Evolutionary conservation across 2,113 vertebrate genomes (phyloP).

Genomic region (Dipodomys spectabilis): DNA sequence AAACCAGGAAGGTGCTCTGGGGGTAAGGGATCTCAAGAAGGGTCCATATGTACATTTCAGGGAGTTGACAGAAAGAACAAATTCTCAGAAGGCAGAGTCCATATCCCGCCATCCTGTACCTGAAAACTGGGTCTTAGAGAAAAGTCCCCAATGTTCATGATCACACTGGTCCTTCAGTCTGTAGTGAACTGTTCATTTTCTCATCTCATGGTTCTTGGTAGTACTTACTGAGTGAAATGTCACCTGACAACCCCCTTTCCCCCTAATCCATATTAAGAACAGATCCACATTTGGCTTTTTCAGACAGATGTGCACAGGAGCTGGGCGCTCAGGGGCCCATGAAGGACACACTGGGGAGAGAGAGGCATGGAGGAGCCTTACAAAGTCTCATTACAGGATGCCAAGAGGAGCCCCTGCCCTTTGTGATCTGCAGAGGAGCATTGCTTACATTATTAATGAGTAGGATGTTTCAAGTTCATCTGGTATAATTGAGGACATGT

Average conservation of each 20-base stretch:
- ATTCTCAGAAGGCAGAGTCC: background rate
- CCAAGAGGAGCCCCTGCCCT: background rate
- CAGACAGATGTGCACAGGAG: background rate
- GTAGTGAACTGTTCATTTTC: background rate
- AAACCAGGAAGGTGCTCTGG: background rate
- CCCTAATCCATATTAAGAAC: background rate
- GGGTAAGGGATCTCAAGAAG: background rate
- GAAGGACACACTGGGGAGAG: background rate
- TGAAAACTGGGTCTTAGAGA: background rate
- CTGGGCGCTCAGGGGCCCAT: background rate
- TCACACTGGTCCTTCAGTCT: background rate
- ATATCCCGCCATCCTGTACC: fast-evolving
- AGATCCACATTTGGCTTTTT: background rate
- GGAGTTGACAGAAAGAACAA: background rate
- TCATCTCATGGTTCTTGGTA: background rate
- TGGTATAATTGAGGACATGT: background rate
- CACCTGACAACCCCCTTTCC: background rate
- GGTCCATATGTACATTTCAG: background rate
- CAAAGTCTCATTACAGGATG: background rate
- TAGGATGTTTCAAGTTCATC: background rate
- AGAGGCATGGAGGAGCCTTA: background rate
- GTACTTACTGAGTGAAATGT: background rate
- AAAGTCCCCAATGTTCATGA: background rate
- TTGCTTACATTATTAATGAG: slow-evolving; percentile 33
- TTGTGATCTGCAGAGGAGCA: background rate